A percentile compares a stretch with the other conserved stretches of the same genome.
Conservation (phyloP, 2,797 vertebrate genomes). For the Mionectes olivaceus region DNA sequence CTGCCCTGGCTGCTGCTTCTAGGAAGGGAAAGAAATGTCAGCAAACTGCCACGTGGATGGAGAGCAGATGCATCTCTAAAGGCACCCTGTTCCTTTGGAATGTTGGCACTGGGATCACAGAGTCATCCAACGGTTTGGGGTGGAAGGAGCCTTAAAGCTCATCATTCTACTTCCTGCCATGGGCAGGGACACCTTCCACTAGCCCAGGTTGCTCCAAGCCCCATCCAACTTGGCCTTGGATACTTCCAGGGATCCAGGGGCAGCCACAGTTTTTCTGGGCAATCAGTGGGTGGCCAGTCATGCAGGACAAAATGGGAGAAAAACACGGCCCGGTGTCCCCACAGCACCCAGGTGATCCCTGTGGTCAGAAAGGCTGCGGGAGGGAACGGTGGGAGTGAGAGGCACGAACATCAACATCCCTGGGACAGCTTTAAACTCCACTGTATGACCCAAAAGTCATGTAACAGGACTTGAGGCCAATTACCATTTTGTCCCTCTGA, state of each 20-base stretch:
- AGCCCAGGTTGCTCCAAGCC: rapidly evolving
- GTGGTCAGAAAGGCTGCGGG: not conserved
- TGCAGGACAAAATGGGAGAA: not conserved
- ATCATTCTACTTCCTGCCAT: rapidly evolving
- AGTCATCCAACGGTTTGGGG: not conserved
- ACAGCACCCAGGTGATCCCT: not conserved
- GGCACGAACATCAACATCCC: slow-evolving; percentile 73
- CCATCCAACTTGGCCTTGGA: rapidly evolving
- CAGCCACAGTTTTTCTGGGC: not conserved
- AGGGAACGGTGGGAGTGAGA: not conserved
- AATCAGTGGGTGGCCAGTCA: not conserved
- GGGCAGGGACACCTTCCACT: not conserved
- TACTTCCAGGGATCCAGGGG: not conserved
- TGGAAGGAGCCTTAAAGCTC: not conserved
- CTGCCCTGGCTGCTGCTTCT: not conserved
- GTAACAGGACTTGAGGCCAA: slow-evolving; percentile 74
- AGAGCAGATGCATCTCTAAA: not conserved
- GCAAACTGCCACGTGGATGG: not conserved
- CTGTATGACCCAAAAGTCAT: slow-evolving; percentile 77
- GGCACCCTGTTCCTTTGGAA: not conserved
- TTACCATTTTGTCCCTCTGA: slow-evolving; percentile 64
- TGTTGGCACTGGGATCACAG: rapidly evolving
- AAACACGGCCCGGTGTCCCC: slow-evolving; percentile 7
- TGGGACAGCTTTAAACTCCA: slow-evolving; percentile 73
- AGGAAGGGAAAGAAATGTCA: not conserved